phyloP scores from a whole-genome alignment of 1,140 invertebrate genomes.

The Sesamia nonagrioides region DNA sequence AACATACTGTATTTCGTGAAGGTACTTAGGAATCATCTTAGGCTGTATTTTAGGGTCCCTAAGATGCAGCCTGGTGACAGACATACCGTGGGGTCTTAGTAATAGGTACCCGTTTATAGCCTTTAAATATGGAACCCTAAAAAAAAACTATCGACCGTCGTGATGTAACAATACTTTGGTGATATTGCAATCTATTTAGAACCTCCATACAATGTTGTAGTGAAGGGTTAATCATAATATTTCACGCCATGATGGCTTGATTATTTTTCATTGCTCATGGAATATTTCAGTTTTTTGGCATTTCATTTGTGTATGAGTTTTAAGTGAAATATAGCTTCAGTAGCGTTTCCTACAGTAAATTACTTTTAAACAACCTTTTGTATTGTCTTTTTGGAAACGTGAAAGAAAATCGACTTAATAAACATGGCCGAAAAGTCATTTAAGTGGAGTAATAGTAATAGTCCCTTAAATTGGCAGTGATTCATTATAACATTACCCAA shows the following conservation, averaged over 20 bases:
- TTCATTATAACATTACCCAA: background rate
- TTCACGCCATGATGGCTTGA: background rate
- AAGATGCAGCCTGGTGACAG: too few relatives aligned
- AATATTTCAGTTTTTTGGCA: background rate
- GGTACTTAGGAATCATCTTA: too few relatives aligned
- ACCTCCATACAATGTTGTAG: background rate
- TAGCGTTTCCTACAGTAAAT: background rate
- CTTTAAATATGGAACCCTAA: background rate
- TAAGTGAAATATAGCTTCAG: conserved; percentile 5
- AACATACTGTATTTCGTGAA: too few relatives aligned
- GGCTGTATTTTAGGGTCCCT: too few relatives aligned
- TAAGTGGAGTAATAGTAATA: background rate
- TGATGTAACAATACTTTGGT: conserved; percentile 2
- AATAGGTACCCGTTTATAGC: too few relatives aligned
- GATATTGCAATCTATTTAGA: background rate
- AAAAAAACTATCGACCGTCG: conserved; percentile 4
- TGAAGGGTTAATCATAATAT: conserved; percentile 20
- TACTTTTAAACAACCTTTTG: background rate
- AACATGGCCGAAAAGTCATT: too few relatives aligned
- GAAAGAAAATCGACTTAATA: too few relatives aligned
- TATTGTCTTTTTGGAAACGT: background rate
- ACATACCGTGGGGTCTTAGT: too few relatives aligned
- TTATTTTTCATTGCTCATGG: conserved; percentile 15
- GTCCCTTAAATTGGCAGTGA: background rate
- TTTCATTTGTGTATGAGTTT: background rate